A percentile compares a stretch with the other conserved stretches of the same genome.
Evolutionary conservation across 2,888 invertebrate genomes (phyloP).

Genomic region (Agonopterix heracliana): DNA sequence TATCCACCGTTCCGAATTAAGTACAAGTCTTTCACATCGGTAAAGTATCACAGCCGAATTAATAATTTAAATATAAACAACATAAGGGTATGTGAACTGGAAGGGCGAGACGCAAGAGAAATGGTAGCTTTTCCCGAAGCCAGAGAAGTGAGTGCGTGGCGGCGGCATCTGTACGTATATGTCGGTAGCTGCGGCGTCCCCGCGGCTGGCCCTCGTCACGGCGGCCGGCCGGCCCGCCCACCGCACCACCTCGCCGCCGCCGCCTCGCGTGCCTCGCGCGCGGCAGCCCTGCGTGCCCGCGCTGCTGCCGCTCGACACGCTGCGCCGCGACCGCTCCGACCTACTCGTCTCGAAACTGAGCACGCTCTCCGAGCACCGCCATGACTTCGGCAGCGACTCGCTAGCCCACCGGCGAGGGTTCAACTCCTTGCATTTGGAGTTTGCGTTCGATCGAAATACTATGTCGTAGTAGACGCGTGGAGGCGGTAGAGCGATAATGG

Average conservation of each 20-base stretch:
- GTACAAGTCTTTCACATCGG: background rate
- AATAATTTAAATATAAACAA: constrained; percentile 59
- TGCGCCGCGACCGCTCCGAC: constrained; percentile 38
- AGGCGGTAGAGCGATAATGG: constrained; percentile 62
- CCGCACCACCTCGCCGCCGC: constrained; percentile 43
- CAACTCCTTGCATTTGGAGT: constrained; percentile 39
- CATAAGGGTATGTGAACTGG: constrained; percentile 67
- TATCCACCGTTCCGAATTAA: constrained; percentile 1
- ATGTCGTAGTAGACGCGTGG: constrained; percentile 64
- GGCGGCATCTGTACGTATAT: constrained; percentile 66
- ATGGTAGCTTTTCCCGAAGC: constrained; percentile 73
- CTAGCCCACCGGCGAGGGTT: constrained; percentile 59
- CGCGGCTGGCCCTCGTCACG: constrained; percentile 72
- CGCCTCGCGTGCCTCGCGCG: constrained; percentile 43
- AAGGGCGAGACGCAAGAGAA: constrained; percentile 74
- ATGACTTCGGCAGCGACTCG: constrained; percentile 61
- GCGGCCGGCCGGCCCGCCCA: constrained; percentile 55
- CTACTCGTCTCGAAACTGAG: constrained; percentile 46
- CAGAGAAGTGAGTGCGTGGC: constrained; percentile 67
- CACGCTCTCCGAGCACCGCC: constrained; percentile 65
- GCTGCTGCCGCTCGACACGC: constrained; percentile 39
- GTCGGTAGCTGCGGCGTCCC: constrained; percentile 65
- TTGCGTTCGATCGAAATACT: constrained; percentile 39
- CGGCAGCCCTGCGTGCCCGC: constrained; percentile 20
- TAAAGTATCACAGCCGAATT: constrained; percentile 4